Percentiles rank a stretch among this genome's conserved stretches.
Evolutionary conservation across 2,113 vertebrate species (phyloP).

Genomic region (Cacatua alba): DNA sequence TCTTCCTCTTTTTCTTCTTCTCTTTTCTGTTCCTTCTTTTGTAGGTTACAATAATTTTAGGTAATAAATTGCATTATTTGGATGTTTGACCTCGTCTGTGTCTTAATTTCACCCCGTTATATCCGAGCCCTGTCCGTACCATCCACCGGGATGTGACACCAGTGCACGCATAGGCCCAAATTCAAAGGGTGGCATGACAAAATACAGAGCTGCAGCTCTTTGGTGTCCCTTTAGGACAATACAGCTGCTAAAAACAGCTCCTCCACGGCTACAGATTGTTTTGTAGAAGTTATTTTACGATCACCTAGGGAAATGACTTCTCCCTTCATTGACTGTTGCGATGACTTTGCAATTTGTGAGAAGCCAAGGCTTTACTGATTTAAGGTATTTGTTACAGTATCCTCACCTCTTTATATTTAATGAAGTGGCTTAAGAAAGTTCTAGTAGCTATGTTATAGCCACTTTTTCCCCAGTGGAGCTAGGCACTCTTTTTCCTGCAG

Average conservation of each 20-base stretch:
- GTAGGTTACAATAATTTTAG: neutral
- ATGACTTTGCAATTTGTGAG: slow-evolving; percentile 22
- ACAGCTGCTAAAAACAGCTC: neutral
- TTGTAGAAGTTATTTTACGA: neutral
- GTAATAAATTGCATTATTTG: neutral
- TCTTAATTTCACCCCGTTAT: neutral
- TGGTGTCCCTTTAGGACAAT: neutral
- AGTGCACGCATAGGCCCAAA: neutral
- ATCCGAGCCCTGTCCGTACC: neutral
- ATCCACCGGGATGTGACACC: neutral
- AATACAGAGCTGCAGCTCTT: neutral
- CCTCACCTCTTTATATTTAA: neutral
- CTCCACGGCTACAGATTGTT: neutral
- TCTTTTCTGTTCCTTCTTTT: neutral
- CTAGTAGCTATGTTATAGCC: neutral
- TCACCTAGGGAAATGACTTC: neutral
- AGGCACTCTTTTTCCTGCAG: neutral
- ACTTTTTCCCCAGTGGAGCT: neutral
- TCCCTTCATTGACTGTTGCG: neutral
- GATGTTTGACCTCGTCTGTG: neutral
- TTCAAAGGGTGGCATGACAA: neutral
- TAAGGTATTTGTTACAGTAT: neutral
- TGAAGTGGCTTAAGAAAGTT: neutral
- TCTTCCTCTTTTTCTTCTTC: neutral
- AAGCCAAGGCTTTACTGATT: neutral